phyloP scores from a whole-genome alignment of 2,888 invertebrate genomes.

The Lasioglossum villosulum region DNA sequence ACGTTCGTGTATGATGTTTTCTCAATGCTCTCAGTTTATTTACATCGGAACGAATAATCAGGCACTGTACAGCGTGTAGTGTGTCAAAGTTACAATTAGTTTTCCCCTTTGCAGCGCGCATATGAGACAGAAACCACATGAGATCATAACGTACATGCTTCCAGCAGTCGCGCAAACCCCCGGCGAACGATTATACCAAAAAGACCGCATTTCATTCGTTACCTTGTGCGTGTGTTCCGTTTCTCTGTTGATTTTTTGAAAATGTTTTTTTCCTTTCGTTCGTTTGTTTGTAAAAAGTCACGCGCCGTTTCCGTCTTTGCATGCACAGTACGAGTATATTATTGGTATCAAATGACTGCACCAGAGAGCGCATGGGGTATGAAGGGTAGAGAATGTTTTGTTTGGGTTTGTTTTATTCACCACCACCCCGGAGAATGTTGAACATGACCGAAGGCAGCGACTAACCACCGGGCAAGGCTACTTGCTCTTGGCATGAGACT shows the following conservation, averaged over 20 bases:
- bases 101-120: slow-evolving; percentile 31
- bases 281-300: neutral
- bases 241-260: neutral
- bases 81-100: slow-evolving; percentile 56
- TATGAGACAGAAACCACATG: slow-evolving; percentile 21
- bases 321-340: slow-evolving; percentile 53
- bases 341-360: slow-evolving; percentile 36
- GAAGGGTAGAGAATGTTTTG: slow-evolving; percentile 26
- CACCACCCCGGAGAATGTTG: slow-evolving; percentile 75
- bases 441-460: slow-evolving; percentile 70
- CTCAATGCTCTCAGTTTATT: slow-evolving; percentile 36
- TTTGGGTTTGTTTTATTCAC: slow-evolving; percentile 71
- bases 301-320: slow-evolving; percentile 29
- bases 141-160: slow-evolving; percentile 54
- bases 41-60: slow-evolving; percentile 34
- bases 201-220: neutral
- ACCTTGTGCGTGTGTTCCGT: neutral
- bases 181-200: slow-evolving; percentile 48
- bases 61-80: slow-evolving; percentile 38
- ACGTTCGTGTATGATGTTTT: slow-evolving; percentile 13
- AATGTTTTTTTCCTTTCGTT: neutral
- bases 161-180: slow-evolving; percentile 23
- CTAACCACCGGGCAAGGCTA: slow-evolving; percentile 76
- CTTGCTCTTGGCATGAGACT: slow-evolving; percentile 80
- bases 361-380: slow-evolving; percentile 14